Evolutionary conservation across 2,888 invertebrate species (phyloP).

Genomic region (Periphyllus acericola): DNA sequence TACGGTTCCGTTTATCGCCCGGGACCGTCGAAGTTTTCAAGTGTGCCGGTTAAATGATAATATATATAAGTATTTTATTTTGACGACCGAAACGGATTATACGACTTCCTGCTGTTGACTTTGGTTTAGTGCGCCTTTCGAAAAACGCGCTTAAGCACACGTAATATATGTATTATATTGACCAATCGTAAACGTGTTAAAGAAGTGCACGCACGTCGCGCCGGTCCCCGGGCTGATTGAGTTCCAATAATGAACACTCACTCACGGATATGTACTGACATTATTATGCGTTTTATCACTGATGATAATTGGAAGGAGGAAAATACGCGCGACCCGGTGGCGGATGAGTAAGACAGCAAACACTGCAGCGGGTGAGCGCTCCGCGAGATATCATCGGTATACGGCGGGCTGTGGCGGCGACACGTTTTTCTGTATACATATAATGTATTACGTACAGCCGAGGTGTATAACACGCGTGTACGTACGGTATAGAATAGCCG

Average conservation of each 20-base stretch:
- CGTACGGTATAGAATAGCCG: no score
- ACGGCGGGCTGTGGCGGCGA: slow-evolving; percentile 13
- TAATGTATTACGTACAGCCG: no score
- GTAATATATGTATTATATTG: neutral
- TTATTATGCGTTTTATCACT: neutral
- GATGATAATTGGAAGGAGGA: slow-evolving; percentile 1
- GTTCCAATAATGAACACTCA: neutral
- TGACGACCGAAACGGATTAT: slow-evolving; percentile 33
- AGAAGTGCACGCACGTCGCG: neutral
- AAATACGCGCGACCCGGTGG: slow-evolving; percentile 3
- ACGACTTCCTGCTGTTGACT: slow-evolving; percentile 55
- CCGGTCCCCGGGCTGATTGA: slow-evolving; percentile 6
- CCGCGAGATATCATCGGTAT: neutral
- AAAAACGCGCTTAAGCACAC: neutral
- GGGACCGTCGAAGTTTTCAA: slow-evolving; percentile 6
- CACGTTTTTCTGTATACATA: neutral
- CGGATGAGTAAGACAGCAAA: slow-evolving; percentile 52
- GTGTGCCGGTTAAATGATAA: neutral
- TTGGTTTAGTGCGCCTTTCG: slow-evolving; percentile 25
- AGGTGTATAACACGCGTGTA: no score
- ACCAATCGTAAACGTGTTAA: slow-evolving; percentile 43
- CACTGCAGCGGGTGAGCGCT: neutral
- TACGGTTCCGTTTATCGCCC: no score
- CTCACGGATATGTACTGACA: neutral
- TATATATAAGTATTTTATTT: neutral